These are phyloP conservation scores for Drosophila siamana DNA, from an alignment of 2,888 invertebrate genomes.

Conservation along the genomic window DNA sequence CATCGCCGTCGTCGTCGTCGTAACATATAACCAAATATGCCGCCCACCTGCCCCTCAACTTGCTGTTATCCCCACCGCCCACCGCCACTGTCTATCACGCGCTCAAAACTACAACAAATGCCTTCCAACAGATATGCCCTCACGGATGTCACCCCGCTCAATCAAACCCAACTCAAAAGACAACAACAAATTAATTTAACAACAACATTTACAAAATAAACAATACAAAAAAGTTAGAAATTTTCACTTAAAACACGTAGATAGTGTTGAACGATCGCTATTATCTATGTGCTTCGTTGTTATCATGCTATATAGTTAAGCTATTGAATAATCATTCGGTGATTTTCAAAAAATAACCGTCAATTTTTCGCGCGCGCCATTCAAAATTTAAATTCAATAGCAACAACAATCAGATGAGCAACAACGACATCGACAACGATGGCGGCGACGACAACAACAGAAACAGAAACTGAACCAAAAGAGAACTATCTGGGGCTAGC, in stretches of 20 bases:
- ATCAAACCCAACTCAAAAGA: slow-evolving; percentile 17
- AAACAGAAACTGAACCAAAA: slow-evolving; percentile 20
- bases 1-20: slow-evolving; percentile 42
- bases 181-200: slow-evolving; percentile 39
- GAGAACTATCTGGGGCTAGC: slow-evolving; percentile 24
- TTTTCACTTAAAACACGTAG: neutral
- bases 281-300: slow-evolving; percentile 10
- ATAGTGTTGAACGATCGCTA: slow-evolving; percentile 22
- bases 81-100: slow-evolving; percentile 34
- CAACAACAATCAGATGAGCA: slow-evolving; percentile 42
- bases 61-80: slow-evolving; percentile 7
- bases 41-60: slow-evolving; percentile 37
- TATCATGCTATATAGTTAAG: slow-evolving; percentile 9
- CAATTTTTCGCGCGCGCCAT: slow-evolving; percentile 79
- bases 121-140: slow-evolving; percentile 25
- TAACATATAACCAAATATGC: slow-evolving; percentile 65
- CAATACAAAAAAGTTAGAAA: neutral
- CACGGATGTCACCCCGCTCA: neutral
- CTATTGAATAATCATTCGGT: slow-evolving; percentile 50
- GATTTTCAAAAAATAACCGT: slow-evolving; percentile 79
- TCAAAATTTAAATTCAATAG: slow-evolving; percentile 78
- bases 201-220: slow-evolving; percentile 32
- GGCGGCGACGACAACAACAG: slow-evolving; percentile 24
- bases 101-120: slow-evolving; percentile 55
- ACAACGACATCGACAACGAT: slow-evolving; percentile 27